Conservation (phyloP, 2,113 vertebrate species). For the Leptocoma aspasia region DNA sequence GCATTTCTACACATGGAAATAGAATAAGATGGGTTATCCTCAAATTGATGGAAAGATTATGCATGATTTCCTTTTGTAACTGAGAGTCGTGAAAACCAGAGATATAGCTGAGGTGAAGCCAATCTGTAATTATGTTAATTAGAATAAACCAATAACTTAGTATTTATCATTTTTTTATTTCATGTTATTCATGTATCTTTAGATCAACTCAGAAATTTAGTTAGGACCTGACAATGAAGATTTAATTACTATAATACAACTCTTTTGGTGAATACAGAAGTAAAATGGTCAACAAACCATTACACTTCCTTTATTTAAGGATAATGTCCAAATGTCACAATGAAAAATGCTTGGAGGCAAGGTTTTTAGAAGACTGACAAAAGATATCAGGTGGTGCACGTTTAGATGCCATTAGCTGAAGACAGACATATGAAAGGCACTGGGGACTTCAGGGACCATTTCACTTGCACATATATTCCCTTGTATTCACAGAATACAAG, state of each 20-base stretch:
- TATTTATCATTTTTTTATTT: background rate
- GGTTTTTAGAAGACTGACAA: background rate
- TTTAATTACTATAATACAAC: slow-evolving; percentile 34
- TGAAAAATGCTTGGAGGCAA: background rate
- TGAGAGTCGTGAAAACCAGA: background rate
- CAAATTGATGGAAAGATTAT: background rate
- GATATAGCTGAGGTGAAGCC: background rate
- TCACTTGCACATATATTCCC: background rate
- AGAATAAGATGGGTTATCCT: background rate
- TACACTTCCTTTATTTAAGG: slow-evolving; percentile 27
- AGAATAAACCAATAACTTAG: background rate
- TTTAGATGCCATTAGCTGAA: background rate
- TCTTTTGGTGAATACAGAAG: background rate
- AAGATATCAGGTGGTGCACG: background rate
- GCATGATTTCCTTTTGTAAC: background rate
- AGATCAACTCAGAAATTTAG: background rate
- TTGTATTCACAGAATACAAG: background rate
- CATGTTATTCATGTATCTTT: background rate
- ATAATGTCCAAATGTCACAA: slow-evolving; percentile 11
- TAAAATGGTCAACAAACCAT: background rate
- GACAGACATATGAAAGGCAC: background rate
- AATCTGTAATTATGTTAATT: background rate
- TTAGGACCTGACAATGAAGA: background rate
- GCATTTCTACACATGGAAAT: background rate
- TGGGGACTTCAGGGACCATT: background rate